phyloP scores from a whole-genome alignment of 2,888 invertebrate species.

The Nipponacmea schrenckii region DNA sequence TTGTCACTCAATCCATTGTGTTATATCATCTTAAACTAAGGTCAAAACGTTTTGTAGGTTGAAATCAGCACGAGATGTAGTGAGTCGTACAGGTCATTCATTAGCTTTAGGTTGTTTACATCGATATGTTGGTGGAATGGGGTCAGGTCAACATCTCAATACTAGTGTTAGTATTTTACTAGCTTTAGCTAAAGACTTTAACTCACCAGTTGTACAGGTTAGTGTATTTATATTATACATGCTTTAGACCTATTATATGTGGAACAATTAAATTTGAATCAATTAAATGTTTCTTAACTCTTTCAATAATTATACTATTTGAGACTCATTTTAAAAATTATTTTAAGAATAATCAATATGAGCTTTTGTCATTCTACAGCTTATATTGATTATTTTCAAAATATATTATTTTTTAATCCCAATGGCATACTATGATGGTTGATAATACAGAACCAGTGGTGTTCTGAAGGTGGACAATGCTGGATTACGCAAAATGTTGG shows the following conservation, averaged over 20 bases:
- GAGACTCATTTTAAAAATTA: no score
- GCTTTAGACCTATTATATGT: no score
- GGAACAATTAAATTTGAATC: no score
- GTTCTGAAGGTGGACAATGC: background rate
- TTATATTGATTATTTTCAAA: no score
- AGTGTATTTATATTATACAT: constrained; percentile 18
- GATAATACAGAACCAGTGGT: background rate
- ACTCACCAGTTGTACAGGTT: constrained; percentile 93
- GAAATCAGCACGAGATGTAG: constrained; percentile 87
- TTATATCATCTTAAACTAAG: no score
- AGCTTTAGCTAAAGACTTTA: constrained; percentile 92
- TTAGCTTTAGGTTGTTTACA: constrained; percentile 96
- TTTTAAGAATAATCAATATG: no score
- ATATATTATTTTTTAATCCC: no score
- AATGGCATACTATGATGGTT: background rate
- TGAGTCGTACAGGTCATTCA: constrained; percentile 85
- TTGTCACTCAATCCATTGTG: no score
- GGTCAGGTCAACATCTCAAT: constrained; percentile 92
- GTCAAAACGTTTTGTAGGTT: constrained; percentile 66
- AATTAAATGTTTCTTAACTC: background rate
- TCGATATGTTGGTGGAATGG: constrained; percentile 94
- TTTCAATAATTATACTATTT: background rate
- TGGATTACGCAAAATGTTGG: no score
- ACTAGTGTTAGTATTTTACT: constrained; percentile 94
- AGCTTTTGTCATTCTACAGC: no score